Percentiles rank a stretch among this genome's conserved stretches.
Evolutionary conservation across 2,797 vertebrate genomes (phyloP).

Genomic region (Chanos chanos): DNA sequence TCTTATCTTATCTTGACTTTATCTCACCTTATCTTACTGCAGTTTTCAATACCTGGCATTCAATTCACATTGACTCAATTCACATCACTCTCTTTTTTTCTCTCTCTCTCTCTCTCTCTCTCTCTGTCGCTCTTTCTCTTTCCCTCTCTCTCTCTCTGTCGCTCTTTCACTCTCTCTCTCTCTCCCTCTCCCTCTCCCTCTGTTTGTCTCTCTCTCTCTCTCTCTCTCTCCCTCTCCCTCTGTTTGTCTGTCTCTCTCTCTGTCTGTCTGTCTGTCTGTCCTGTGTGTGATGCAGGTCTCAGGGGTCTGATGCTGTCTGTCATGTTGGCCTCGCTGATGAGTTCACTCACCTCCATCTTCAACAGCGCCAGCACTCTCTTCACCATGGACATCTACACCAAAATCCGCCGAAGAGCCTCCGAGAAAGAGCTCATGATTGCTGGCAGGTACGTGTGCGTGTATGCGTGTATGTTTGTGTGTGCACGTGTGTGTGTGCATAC

Average conservation of each 20-base stretch:
- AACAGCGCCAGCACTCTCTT: conserved; percentile 95
- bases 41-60: too few relatives aligned
- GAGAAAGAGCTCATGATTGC: conserved; percentile 91
- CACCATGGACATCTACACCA: conserved; percentile 94
- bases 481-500: not conserved
- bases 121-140: too few relatives aligned
- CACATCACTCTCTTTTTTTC: too few relatives aligned
- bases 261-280: conserved; percentile 11
- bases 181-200: too few relatives aligned
- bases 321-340: conserved; percentile 97
- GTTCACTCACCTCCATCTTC: conserved; percentile 94
- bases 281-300: conserved; percentile 72
- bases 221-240: not conserved
- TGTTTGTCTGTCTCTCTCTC: not conserved
- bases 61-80: too few relatives aligned
- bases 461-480: not conserved
- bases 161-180: too few relatives aligned
- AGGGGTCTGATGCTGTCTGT: conserved; percentile 93
- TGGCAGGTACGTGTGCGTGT: conserved; percentile 72
- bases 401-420: conserved; percentile 66
- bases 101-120: too few relatives aligned
- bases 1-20: too few relatives aligned
- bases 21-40: too few relatives aligned
- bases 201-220: not conserved
- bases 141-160: too few relatives aligned